Percentiles rank a stretch among this genome's conserved stretches.
phyloP scores from a whole-genome alignment of 2,888 invertebrate species.

The Pachliopta kotzebuea region DNA sequence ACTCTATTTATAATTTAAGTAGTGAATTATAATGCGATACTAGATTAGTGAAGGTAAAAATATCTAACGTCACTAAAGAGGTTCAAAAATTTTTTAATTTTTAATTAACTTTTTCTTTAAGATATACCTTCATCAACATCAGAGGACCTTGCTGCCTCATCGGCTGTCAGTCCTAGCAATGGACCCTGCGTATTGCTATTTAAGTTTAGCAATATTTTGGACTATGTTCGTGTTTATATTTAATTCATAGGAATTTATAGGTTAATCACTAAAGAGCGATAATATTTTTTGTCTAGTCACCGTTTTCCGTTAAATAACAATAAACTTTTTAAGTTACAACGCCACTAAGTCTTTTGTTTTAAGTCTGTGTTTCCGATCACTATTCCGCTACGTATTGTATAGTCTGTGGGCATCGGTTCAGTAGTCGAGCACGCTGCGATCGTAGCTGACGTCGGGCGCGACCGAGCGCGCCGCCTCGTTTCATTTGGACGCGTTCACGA shows the following conservation, averaged over 20 bases:
- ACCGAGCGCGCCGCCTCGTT: constrained; percentile 69
- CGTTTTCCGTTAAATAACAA: background rate
- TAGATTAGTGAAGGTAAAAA: constrained; percentile 56
- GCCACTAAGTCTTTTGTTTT: constrained; percentile 15
- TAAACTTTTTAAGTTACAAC: constrained; percentile 25
- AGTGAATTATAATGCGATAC: constrained; percentile 49
- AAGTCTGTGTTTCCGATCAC: constrained; percentile 36
- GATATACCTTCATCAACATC: background rate
- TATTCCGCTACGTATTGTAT: constrained; percentile 35
- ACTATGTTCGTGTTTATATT: too few relatives aligned
- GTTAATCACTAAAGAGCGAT: background rate
- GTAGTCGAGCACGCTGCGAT: constrained; percentile 70
- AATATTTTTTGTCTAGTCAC: background rate
- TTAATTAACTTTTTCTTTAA: background rate
- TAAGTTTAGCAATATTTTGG: too few relatives aligned
- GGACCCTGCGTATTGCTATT: too few relatives aligned
- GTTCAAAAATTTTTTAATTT: constrained; percentile 13
- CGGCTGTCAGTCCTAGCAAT: too few relatives aligned
- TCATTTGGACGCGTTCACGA: constrained; percentile 79
- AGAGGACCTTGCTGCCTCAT: too few relatives aligned
- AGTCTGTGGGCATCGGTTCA: constrained; percentile 42
- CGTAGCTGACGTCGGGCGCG: constrained; percentile 54
- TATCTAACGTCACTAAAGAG: constrained; percentile 54
- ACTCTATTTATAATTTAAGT: constrained; percentile 45
- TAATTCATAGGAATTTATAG: background rate